These are phyloP conservation scores for Phthorimaea operculella DNA, from an alignment of 1,140 invertebrate genomes.

Conservation along the genomic window DNA sequence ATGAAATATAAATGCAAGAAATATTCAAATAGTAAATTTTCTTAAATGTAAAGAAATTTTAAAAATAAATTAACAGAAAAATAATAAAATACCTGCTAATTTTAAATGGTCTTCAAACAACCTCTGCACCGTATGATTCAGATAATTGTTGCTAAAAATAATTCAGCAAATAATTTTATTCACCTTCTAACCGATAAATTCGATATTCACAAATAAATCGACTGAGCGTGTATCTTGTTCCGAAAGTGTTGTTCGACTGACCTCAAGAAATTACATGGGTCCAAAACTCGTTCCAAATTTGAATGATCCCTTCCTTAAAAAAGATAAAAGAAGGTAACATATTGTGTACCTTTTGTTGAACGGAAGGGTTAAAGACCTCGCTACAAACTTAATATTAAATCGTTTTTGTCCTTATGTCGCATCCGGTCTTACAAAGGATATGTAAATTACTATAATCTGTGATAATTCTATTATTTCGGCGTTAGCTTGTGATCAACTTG, in stretches of 20 bases:
- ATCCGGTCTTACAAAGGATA: constrained; percentile 63
- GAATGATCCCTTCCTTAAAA: constrained; percentile 58
- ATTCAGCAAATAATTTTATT: background rate
- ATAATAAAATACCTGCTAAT: background rate
- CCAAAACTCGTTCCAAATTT: constrained; percentile 58
- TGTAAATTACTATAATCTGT: constrained; percentile 64
- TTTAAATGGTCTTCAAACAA: background rate
- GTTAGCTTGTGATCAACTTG: constrained; percentile 58
- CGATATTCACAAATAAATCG: constrained; percentile 8
- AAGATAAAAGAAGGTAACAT: constrained; percentile 48
- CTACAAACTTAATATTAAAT: constrained; percentile 64
- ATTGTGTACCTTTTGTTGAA: constrained; percentile 63
- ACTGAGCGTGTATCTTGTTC: constrained; percentile 32
- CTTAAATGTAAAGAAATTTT: background rate
- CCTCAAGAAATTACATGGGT: constrained; percentile 36
- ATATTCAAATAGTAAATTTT: too few relatives aligned
- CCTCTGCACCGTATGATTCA: background rate
- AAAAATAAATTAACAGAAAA: background rate
- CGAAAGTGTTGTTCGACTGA: constrained; percentile 47
- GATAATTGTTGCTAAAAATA: background rate
- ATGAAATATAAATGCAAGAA: background rate
- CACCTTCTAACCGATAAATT: background rate
- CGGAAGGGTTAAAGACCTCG: constrained; percentile 60
- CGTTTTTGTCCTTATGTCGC: constrained; percentile 64
- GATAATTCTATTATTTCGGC: constrained; percentile 63